Base-by-base conservation (phyloP, 37 sponge, comb jelly and placozoan species). In the Theonella swinhoei region DNA sequence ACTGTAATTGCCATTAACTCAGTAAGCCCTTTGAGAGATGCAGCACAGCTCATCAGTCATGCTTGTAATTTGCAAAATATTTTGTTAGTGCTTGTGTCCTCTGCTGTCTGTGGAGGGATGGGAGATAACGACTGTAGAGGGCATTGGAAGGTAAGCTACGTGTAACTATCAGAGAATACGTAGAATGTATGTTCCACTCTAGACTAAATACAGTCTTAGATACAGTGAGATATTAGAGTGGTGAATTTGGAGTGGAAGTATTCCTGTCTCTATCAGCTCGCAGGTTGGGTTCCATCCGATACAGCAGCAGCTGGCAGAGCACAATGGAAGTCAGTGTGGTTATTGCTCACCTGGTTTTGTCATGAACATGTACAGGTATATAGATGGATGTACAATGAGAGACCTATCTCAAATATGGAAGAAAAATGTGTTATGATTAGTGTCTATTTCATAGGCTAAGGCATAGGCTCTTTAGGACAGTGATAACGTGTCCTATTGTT, bases 321-420 rank as follows among this genome's bases (percentile, higher is more conserved):
- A 68, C 61, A 82, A 91, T 70, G 92, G 84, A n/a, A 87, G 75
- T 54, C 88, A 87, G 40, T 87, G 87, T 87, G 92, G 92, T n/a
- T 87, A 91, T 78, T 90, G 92, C 61, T 78, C 87, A 64, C 84
- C 88, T 2, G 92, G 92, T 0, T 80, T 87, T 66, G 88, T 87
- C 32, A 91, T 87, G 88, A 75, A 11, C 84, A 91, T 87, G 88
- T 87, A 91, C 88, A 91, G 92, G 92, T 91, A 72, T 47, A 14
- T 14, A n/a, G n/a, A n/a, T n/a, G n/a, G n/a, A n/a, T n/a, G n/a
- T n/a, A n/a, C n/a, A n/a, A n/a, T n/a, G n/a, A n/a, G 19, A 58
- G 19, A 19, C 19, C 60, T 58, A 58, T 20, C 11, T 19, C 60
- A 20, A 20, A 20, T 19, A 58, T 11, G 60, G 17, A 58, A 58